Base-by-base conservation (phyloP, 2,888 invertebrate species). In the Mayetiola destructor region DNA sequence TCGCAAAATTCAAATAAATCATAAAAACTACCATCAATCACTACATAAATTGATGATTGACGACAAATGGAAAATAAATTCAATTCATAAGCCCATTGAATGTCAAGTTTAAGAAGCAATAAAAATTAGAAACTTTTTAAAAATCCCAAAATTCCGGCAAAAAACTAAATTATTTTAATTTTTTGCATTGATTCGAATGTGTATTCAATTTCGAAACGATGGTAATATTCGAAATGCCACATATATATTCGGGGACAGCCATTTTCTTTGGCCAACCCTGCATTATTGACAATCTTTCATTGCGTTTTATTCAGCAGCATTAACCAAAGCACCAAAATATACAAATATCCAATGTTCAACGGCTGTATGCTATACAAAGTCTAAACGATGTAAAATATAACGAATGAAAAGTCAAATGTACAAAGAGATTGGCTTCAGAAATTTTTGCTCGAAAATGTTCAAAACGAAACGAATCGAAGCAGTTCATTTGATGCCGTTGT, bases 201-300 rank as follows among this genome's bases (percentile, higher is more conserved):
- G n/a, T n/a, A n/a, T n/a, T 48, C 5, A 14, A 27, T 48, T 48
- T 48, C 48, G 48, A 48, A 48, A 48, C 14, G 37, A 12, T 5
- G 21, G 9, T 27, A 16, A 6, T 16, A 9, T 48, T 48, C 48
- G 48, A 48, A 48, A 48, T 48, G 16, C 29, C 27, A n/a, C n/a
- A 23, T 42, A n/a, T n/a, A n/a, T n/a, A n/a, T n/a, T n/a, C n/a
- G n/a, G 23, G 2, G n/a, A 12, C 27, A 48, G 48, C 48, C 48
- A 48, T 48, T 48, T 48, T 48, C 48, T 48, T 48, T 48, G 48
- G 48, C 48, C 48, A 48, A 48, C 48, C 48, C 48, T 48, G 48
- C 48, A 16, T 48, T n/a, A n/a, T n/a, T n/a, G n/a, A n/a, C n/a
- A n/a, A n/a, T n/a, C n/a, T n/a, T n/a, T n/a, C n/a, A n/a, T n/a